Percentiles rank a stretch among this genome's conserved stretches.
These are phyloP conservation scores for Melangyna quadrimaculata DNA, from an alignment of 2,888 invertebrate genomes.

Conservation along the genomic window DNA sequence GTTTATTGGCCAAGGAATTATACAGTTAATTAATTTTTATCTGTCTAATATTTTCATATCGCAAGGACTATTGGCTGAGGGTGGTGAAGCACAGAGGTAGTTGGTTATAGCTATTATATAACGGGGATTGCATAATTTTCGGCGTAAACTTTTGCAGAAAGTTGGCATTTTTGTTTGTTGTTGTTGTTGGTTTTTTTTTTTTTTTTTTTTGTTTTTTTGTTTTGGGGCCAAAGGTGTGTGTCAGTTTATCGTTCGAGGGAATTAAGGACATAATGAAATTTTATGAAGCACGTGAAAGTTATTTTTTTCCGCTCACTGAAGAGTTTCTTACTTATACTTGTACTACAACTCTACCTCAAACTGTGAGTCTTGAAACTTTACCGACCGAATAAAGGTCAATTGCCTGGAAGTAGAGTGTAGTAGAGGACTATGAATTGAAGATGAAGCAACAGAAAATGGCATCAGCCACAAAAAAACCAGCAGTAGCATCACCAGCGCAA, in stretches of 20 bases:
- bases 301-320: slow-evolving; percentile 24
- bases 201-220: background rate
- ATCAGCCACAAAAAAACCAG: background rate
- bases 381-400: slow-evolving; percentile 58
- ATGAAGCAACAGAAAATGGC: slow-evolving; percentile 56
- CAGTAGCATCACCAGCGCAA: slow-evolving; percentile 30
- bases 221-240: slow-evolving; percentile 22
- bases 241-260: slow-evolving; percentile 32
- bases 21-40: slow-evolving; percentile 72
- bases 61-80: slow-evolving; percentile 57
- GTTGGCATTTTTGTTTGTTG: background rate
- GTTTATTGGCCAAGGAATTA: slow-evolving; percentile 68
- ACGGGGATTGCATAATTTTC: slow-evolving; percentile 32
- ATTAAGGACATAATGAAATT: slow-evolving; percentile 69
- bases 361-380: background rate
- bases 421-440: slow-evolving; percentile 23
- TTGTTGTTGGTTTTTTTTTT: background rate
- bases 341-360: background rate
- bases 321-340: background rate
- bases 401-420: slow-evolving; percentile 51
- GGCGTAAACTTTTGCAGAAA: slow-evolving; percentile 9
- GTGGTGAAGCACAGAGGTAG: background rate
- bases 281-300: slow-evolving; percentile 68
- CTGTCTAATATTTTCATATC: slow-evolving; percentile 71
- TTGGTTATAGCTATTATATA: slow-evolving; percentile 38